Evolutionary conservation across 2,113 vertebrate species (phyloP), one percentile per base, ranked within the genome.

Genomic region (Perccottus glenii): DNA sequence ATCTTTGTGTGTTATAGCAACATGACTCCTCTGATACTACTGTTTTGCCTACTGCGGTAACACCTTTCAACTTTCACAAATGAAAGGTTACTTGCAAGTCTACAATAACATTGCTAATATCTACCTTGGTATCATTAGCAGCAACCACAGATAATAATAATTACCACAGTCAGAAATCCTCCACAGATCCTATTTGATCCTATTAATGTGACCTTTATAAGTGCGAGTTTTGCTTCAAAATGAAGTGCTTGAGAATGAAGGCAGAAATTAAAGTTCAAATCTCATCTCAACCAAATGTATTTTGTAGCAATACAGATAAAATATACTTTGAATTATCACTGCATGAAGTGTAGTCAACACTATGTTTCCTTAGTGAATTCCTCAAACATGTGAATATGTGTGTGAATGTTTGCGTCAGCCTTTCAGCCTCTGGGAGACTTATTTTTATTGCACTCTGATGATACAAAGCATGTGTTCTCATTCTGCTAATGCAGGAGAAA

Each of bases 401-500:
- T n/a, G 55, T 58, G 56, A 9, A 9, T 43, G 15, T 58, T 15
- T 53, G 42, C 61, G 66, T 62, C 61, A 42, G 32, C 42, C 61
- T 45, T 52, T 67, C 67, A 62, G 77, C 56, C 76, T 81, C 66
- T n/a, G 36, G 77, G 67, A 69, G 59, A 63, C 42, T 57, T 59
- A 27, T 56, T 76, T 83, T 80, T 80, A 67, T 46, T 69, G 74
- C 33, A 3, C 55, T 51, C 14, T 11, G 11, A 61, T 68, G 73
- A 86, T 83, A 73, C 15, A 11, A 83, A 84, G 74, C 77, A 88
- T 79, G 76, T 87, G 82, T 82, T 82, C 47, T 70, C 50, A 45
- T 44, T 53, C 61, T 3, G 44, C 75, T 55, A 46, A 61, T 19
- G 70, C 42, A 27, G 15, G 50, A 62, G 12, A 75, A 53, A 71